Percentiles rank a stretch among this genome's conserved stretches.
These are phyloP conservation scores for Drosophila serrata DNA, from an alignment of 1,140 invertebrate genomes.

Conservation along the genomic window DNA sequence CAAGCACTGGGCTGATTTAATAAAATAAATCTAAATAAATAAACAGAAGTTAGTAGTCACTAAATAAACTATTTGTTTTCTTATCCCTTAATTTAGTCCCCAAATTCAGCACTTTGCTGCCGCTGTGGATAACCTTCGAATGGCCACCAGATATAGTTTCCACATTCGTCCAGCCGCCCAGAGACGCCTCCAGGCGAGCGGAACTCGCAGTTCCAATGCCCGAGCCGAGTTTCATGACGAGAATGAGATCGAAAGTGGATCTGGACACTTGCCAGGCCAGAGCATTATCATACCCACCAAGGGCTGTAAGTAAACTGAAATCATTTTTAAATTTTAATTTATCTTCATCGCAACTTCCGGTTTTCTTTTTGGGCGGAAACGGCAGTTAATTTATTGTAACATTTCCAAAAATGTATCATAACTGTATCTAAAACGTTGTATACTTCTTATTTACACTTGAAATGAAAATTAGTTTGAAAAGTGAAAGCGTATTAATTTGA, in stretches of 20 bases:
- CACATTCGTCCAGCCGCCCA: slow-evolving; percentile 87
- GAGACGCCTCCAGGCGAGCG: slow-evolving; percentile 53
- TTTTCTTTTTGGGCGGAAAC: slow-evolving; percentile 10
- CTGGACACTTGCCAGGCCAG: slow-evolving; percentile 84
- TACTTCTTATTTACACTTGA: neutral
- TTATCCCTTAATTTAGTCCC: slow-evolving; percentile 21
- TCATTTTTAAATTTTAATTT: neutral
- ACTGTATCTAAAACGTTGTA: slow-evolving; percentile 10
- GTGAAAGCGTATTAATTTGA: slow-evolving; percentile 22
- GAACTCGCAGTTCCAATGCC: slow-evolving; percentile 69
- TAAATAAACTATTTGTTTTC: neutral
- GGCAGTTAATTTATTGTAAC: neutral
- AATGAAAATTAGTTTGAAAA: neutral
- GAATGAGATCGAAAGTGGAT: slow-evolving; percentile 74
- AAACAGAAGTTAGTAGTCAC: too few relatives aligned
- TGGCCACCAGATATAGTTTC: slow-evolving; percentile 93
- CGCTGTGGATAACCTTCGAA: slow-evolving; percentile 88
- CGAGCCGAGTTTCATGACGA: slow-evolving; percentile 69
- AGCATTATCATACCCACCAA: slow-evolving; percentile 90
- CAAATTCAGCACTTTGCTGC: slow-evolving; percentile 86
- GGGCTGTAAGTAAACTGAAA: slow-evolving; percentile 89
- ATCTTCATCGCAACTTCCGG: neutral
- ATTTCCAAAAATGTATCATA: neutral
- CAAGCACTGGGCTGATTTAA: neutral
- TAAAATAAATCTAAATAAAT: neutral